Conservation (phyloP, 2,888 invertebrate genomes). For the Lissonota sp. region DNA sequence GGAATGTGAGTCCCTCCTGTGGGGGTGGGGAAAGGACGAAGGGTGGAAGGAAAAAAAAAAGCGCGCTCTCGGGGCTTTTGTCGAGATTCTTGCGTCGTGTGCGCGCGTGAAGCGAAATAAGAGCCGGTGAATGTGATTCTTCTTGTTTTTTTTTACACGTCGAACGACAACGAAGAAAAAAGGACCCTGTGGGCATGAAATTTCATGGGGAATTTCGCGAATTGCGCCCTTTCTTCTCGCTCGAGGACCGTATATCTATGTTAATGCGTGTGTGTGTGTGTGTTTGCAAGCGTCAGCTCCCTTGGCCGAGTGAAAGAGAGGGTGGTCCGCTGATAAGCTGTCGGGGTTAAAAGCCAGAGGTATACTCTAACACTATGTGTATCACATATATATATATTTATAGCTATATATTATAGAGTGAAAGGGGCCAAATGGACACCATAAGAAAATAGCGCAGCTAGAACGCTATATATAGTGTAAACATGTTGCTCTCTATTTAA, state of each 20-base stretch:
- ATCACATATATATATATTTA: background rate
- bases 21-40: conserved; percentile 53
- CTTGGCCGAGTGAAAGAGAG: conserved; percentile 35
- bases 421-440: too few relatives aligned
- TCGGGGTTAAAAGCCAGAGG: conserved; percentile 62
- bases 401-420: background rate
- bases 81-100: background rate
- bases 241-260: background rate
- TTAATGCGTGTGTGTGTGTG: conserved; percentile 25
- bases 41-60: background rate
- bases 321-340: conserved; percentile 58
- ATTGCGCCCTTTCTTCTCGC: too few relatives aligned
- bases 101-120: background rate
- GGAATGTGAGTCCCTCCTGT: conserved; percentile 53
- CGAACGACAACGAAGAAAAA: background rate
- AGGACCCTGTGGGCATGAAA: too few relatives aligned
- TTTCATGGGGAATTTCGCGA: too few relatives aligned
- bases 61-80: too few relatives aligned
- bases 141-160: background rate
- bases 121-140: background rate
- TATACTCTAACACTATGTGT: conserved; percentile 18
- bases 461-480: too few relatives aligned
- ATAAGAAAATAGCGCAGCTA: too few relatives aligned
- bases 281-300: conserved; percentile 38
- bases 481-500: too few relatives aligned